Conservation (phyloP, 2,797 vertebrate genomes). For the Passerculus sandwichensis region DNA sequence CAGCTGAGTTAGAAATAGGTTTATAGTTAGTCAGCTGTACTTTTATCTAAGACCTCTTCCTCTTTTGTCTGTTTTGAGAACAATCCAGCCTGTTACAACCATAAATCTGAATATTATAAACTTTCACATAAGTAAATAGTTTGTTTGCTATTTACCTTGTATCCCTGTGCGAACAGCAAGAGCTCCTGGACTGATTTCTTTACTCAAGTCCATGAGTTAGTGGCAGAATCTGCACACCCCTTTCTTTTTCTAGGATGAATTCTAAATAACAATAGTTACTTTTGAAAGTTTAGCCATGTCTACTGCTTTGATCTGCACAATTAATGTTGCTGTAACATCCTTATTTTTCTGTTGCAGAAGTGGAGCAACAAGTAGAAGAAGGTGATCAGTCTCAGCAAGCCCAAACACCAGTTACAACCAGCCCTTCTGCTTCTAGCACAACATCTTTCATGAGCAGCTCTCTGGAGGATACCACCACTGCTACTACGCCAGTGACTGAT, state of each 20-base stretch:
- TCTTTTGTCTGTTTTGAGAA: neutral
- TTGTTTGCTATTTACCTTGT: neutral
- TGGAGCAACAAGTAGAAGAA: constrained; percentile 88
- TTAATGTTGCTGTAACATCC: neutral
- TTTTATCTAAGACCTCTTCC: neutral
- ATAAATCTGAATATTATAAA: neutral
- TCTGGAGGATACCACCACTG: constrained; percentile 96
- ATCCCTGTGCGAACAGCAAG: neutral
- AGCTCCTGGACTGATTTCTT: neutral
- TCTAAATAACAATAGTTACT: neutral
- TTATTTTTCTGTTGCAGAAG: constrained; percentile 64
- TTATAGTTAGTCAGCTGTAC: neutral
- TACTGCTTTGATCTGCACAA: neutral
- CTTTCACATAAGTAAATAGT: neutral
- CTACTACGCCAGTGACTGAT: constrained; percentile 96
- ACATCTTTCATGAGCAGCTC: constrained; percentile 99
- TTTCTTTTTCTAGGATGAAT: neutral
- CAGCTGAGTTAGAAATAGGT: neutral
- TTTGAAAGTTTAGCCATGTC: neutral
- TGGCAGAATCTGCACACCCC: neutral
- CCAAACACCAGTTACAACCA: constrained; percentile 96
- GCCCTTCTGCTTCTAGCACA: constrained; percentile 97
- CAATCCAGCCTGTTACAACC: neutral
- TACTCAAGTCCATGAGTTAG: neutral
- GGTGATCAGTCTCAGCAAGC: constrained; percentile 87